Evolutionary conservation across 2,888 invertebrate species (phyloP).

Genomic region (Alloscopus bannaensis): DNA sequence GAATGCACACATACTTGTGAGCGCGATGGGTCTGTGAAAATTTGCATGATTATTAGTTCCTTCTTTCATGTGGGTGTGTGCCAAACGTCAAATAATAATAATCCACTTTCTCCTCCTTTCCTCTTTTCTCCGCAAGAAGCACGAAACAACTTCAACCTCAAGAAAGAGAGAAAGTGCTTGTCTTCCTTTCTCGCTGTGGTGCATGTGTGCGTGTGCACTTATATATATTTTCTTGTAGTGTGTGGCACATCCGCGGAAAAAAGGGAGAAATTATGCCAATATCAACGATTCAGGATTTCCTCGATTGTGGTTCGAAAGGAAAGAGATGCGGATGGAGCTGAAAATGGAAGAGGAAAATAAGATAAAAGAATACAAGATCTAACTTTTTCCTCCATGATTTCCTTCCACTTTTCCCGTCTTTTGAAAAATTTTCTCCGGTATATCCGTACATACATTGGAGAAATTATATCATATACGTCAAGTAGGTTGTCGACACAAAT

Average conservation of each 20-base stretch:
- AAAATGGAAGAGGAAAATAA: constrained; percentile 71
- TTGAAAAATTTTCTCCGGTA: constrained; percentile 58
- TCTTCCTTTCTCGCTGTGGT: neutral
- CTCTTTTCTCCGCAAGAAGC: constrained; percentile 51
- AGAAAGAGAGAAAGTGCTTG: neutral
- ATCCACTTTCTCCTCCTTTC: constrained; percentile 27
- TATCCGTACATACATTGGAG: neutral
- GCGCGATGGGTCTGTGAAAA: constrained; percentile 19
- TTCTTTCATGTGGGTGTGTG: constrained; percentile 66
- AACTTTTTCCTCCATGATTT: constrained; percentile 70
- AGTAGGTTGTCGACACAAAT: too few relatives aligned
- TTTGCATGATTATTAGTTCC: constrained; percentile 45
- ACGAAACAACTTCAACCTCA: constrained; percentile 10
- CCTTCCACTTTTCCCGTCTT: constrained; percentile 66
- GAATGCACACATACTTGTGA: too few relatives aligned
- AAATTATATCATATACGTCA: too few relatives aligned
- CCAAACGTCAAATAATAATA: constrained; percentile 67
- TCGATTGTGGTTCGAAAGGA: constrained; percentile 71
- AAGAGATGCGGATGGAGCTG: constrained; percentile 66
- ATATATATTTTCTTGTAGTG: neutral
- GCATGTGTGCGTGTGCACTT: neutral
- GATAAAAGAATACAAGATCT: constrained; percentile 69
- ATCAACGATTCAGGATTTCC: constrained; percentile 72
- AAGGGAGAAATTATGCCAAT: constrained; percentile 72
- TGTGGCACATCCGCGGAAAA: constrained; percentile 44